phyloP scores from a whole-genome alignment of 2,797 vertebrate genomes.

The Benthosema pterotum region DNA sequence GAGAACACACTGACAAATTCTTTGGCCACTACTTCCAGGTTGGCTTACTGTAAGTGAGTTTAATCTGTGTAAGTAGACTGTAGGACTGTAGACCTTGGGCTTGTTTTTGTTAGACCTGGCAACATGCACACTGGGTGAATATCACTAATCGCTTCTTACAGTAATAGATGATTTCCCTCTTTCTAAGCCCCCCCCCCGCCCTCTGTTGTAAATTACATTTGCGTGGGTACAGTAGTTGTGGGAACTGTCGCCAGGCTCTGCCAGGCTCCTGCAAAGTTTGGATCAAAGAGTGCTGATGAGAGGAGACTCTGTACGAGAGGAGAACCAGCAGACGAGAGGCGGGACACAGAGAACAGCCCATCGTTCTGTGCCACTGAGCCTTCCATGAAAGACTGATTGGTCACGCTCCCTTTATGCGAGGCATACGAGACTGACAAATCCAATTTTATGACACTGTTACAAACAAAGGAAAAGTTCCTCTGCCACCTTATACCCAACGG shows the following conservation, averaged over 20 bases:
- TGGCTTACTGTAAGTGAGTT: too few species aligned
- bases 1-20: too few species aligned
- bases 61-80: too few species aligned
- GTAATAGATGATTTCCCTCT: too few species aligned
- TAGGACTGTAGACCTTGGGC: too few species aligned
- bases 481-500: constrained; percentile 24
- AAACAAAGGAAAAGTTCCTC: constrained; percentile 34
- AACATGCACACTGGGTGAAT: too few species aligned
- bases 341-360: constrained; percentile 42
- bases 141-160: too few species aligned
- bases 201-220: constrained; percentile 69
- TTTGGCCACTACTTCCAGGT: too few species aligned
- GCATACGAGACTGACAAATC: constrained; percentile 44
- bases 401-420: constrained; percentile 58
- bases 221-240: constrained; percentile 49
- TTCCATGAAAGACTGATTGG: constrained; percentile 42
- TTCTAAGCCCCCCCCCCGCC: too few species aligned
- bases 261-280: constrained; percentile 22
- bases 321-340: constrained; percentile 27
- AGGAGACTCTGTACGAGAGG: constrained; percentile 8
- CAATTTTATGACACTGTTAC: constrained; percentile 64
- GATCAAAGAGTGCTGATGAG: not conserved
- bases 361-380: constrained; percentile 49
- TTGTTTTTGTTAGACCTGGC: too few species aligned
- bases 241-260: constrained; percentile 47